Percentiles rank a stretch among this genome's conserved stretches.
Evolutionary conservation across 64 coral and sea anemone species (phyloP).

Genomic region (Actinia tenebrosa): DNA sequence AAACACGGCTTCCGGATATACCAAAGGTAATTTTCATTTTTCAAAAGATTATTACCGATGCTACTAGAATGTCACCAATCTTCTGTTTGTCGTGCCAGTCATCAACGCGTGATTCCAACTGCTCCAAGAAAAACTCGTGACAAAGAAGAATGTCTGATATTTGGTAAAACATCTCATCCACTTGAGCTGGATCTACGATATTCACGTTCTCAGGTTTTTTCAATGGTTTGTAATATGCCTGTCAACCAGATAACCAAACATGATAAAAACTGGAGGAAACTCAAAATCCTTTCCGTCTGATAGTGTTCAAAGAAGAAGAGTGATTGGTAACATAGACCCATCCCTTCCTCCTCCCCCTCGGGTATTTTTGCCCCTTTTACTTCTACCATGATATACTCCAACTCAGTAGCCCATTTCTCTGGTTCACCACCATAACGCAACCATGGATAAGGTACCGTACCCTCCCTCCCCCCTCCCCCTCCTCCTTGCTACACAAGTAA

Average conservation of each 20-base stretch:
- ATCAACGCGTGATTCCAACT: slow-evolving; percentile 64
- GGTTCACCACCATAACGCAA: too few relatives aligned
- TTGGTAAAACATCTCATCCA: slow-evolving; percentile 99
- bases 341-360: too few relatives aligned
- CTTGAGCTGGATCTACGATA: slow-evolving; percentile 87
- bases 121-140: slow-evolving; percentile 90
- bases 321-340: too few relatives aligned
- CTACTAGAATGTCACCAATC: slow-evolving; percentile 97
- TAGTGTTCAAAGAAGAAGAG: too few relatives aligned
- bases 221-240: slow-evolving; percentile 76
- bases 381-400: too few relatives aligned
- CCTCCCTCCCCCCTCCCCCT: neutral
- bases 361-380: too few relatives aligned
- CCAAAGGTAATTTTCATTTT: too few relatives aligned
- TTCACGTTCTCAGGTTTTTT: slow-evolving; percentile 77
- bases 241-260: neutral
- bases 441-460: too few relatives aligned
- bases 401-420: too few relatives aligned
- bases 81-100: slow-evolving; percentile 98
- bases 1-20: too few relatives aligned
- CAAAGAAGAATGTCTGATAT: slow-evolving; percentile 94
- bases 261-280: neutral
- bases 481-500: neutral
- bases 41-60: slow-evolving; percentile 42
- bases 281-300: too few relatives aligned